Percentiles rank a stretch among this genome's conserved stretches.
These are phyloP conservation scores for Rhineura floridana DNA, from an alignment of 2,113 vertebrate species.

Conservation along the genomic window DNA sequence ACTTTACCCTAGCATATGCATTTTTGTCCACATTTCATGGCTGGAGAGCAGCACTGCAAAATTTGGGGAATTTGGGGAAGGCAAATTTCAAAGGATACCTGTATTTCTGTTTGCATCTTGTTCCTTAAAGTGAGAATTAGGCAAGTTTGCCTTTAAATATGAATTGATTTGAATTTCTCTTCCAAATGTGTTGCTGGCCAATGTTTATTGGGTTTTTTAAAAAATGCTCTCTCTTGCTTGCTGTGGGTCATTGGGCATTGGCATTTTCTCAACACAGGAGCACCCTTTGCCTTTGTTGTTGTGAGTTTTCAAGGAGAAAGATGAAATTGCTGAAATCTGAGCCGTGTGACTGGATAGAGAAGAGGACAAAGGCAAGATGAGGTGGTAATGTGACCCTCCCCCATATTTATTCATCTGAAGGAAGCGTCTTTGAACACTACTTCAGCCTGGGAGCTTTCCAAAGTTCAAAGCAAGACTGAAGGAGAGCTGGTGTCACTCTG, in stretches of 20 bases:
- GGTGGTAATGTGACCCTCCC: constrained; percentile 72
- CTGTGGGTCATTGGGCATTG: constrained; percentile 53
- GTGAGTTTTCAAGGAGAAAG: constrained; percentile 50
- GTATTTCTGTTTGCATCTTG: no score
- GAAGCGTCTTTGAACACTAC: constrained; percentile 71
- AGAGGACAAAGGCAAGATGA: constrained; percentile 67
- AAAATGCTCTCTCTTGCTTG: neutral
- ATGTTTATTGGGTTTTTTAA: neutral
- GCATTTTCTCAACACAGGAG: constrained; percentile 51
- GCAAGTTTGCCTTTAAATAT: no score
- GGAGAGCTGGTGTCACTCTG: constrained; percentile 63
- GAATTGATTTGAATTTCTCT: no score
- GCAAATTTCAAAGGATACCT: no score
- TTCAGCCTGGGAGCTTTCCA: constrained; percentile 59
- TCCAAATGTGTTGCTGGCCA: no score
- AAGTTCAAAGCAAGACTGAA: constrained; percentile 69
- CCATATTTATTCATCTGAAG: constrained; percentile 70
- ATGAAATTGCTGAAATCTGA: constrained; percentile 70
- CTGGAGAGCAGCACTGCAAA: no score
- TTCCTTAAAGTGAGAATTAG: no score
- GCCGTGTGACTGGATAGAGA: constrained; percentile 53
- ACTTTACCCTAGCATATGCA: no score
- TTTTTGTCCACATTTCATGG: no score
- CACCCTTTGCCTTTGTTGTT: constrained; percentile 53
- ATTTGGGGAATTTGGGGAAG: no score